Percentiles rank a stretch among this genome's conserved stretches.
Evolutionary conservation across 2,797 vertebrate genomes (phyloP).

Genomic region (Enoplosus armatus): DNA sequence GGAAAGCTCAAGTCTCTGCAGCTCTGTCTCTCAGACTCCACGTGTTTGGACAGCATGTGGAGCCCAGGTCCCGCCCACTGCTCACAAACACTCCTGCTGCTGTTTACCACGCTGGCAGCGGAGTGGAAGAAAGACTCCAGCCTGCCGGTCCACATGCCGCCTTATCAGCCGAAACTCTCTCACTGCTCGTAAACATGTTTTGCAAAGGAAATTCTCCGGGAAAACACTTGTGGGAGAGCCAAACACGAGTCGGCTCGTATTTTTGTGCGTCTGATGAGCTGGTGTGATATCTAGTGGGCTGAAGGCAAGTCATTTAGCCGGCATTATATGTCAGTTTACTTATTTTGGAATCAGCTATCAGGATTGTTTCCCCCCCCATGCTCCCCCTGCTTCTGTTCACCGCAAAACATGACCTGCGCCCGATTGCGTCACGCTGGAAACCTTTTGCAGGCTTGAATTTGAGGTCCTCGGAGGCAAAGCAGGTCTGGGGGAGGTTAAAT

Average conservation of each 20-base stretch:
- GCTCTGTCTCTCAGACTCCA: conserved; percentile 51
- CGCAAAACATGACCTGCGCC: conserved; percentile 25
- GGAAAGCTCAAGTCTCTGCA: conserved; percentile 38
- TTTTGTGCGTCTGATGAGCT: conserved; percentile 22
- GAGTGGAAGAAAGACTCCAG: conserved; percentile 64
- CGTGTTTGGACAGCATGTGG: conserved; percentile 67
- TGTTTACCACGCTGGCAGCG: conserved; percentile 72
- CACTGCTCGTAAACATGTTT: conserved; percentile 69
- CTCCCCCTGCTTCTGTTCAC: conserved; percentile 6
- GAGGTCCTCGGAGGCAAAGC: not conserved
- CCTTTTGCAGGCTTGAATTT: conserved; percentile 1
- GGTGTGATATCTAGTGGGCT: not conserved
- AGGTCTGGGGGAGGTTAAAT: not conserved
- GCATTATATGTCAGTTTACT: not conserved
- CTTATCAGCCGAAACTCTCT: conserved; percentile 58
- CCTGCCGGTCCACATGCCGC: conserved; percentile 53
- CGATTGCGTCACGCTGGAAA: conserved; percentile 9
- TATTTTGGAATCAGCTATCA: conserved; percentile 30
- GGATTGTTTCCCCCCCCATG: conserved; percentile 14
- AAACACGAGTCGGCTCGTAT: not conserved
- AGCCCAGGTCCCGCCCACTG: conserved; percentile 53
- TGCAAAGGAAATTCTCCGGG: conserved; percentile 35
- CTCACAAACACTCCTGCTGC: conserved; percentile 64
- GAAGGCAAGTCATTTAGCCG: not conserved
- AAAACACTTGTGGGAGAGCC: conserved; percentile 46